Percentiles rank a stretch among this genome's conserved stretches.
phyloP scores from a whole-genome alignment of 2,797 vertebrate genomes.

The Catostomus latipinnis region DNA sequence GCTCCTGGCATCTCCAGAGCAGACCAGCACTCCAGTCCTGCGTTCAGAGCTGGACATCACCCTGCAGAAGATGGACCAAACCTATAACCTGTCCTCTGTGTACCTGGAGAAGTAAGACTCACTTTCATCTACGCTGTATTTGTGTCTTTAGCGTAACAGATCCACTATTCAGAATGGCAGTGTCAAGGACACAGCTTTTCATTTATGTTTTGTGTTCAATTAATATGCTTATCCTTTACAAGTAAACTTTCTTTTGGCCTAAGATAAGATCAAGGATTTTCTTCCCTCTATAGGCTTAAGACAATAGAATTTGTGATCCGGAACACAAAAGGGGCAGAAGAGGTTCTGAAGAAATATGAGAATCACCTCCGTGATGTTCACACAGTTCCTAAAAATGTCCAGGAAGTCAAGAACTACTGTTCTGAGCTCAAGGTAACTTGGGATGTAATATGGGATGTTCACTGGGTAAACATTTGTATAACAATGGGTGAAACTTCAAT shows the following conservation, averaged over 20 bases:
- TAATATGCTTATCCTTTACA: neutral
- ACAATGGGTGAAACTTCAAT: neutral
- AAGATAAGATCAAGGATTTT: neutral
- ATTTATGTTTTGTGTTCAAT: too few relatives aligned
- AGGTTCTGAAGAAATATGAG: conserved; percentile 88
- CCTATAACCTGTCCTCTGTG: conserved; percentile 88
- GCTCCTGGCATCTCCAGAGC: conserved; percentile 83
- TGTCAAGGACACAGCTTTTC: neutral
- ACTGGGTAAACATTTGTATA: neutral
- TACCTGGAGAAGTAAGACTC: conserved; percentile 91
- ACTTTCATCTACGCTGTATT: neutral
- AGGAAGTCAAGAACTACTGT: conserved; percentile 87
- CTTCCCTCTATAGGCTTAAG: conserved; percentile 83
- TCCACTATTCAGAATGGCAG: neutral
- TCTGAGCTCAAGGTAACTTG: conserved; percentile 87
- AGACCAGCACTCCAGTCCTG: conserved; percentile 79
- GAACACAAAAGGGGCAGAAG: conserved; percentile 90
- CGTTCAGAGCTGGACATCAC: conserved; percentile 93
- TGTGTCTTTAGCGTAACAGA: neutral
- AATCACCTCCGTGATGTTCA: conserved; percentile 89
- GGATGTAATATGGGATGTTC: neutral
- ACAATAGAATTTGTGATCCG: conserved; percentile 93
- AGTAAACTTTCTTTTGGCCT: neutral
- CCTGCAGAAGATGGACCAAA: conserved; percentile 91
- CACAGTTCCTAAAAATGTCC: conserved; percentile 83